Percentiles rank a stretch among this genome's conserved stretches.
phyloP scores from a whole-genome alignment of 2,888 invertebrate genomes.

The Iphiclides podalirius region DNA sequence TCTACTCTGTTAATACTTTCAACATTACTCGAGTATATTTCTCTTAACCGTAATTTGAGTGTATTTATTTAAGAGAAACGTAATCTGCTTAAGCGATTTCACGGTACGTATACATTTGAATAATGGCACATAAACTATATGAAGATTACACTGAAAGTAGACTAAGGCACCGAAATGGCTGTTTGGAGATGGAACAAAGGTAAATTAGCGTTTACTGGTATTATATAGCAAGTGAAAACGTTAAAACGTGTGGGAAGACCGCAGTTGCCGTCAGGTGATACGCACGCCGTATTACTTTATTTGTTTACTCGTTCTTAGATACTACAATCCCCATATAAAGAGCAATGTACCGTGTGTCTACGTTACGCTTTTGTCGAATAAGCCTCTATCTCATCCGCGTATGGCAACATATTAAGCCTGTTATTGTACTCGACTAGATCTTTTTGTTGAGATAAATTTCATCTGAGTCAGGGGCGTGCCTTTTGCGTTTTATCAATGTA shows the following conservation, averaged over 20 bases:
- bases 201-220: constrained; percentile 57
- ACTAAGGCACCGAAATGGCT: constrained; percentile 52
- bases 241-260: constrained; percentile 58
- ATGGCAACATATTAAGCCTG: constrained; percentile 48
- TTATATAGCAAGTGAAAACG: constrained; percentile 39
- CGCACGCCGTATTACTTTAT: constrained; percentile 49
- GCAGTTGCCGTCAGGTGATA: constrained; percentile 54
- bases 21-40: constrained; percentile 15
- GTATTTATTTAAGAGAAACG: constrained; percentile 25
- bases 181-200: constrained; percentile 60
- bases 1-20: constrained; percentile 12
- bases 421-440: constrained; percentile 31
- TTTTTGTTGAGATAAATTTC: constrained; percentile 12
- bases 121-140: constrained; percentile 42
- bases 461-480: not conserved
- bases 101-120: constrained; percentile 22
- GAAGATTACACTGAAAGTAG: constrained; percentile 47
- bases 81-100: constrained; percentile 25
- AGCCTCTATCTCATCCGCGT: constrained; percentile 60
- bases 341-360: constrained; percentile 47
- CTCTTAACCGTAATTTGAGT: constrained; percentile 19
- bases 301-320: constrained; percentile 47
- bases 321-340: constrained; percentile 44
- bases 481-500: not conserved
- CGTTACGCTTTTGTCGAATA: constrained; percentile 50